phyloP scores from a whole-genome alignment of 2,113 vertebrate species.

The Lagenorhynchus albirostris region DNA sequence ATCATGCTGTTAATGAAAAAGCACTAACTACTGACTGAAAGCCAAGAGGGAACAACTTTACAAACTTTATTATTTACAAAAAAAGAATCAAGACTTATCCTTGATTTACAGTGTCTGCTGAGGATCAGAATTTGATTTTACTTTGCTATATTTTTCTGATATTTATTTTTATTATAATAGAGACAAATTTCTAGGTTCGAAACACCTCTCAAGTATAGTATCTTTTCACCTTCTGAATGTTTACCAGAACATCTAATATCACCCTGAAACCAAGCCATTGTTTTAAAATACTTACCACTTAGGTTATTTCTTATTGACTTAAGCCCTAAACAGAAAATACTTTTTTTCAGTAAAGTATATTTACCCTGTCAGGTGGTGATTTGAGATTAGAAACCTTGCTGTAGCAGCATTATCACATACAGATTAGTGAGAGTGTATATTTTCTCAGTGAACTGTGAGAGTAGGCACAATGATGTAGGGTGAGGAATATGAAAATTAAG shows the following conservation, averaged over 20 bases:
- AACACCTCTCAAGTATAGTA: neutral
- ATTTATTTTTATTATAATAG: neutral
- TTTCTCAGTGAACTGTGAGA: neutral
- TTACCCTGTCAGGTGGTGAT: neutral
- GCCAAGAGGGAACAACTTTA: neutral
- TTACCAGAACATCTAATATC: neutral
- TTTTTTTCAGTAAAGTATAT: neutral
- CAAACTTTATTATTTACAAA: neutral
- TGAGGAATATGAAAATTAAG: neutral
- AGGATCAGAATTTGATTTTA: slow-evolving; percentile 9
- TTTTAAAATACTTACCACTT: neutral
- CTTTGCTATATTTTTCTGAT: neutral
- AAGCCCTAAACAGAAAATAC: neutral
- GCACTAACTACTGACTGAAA: neutral
- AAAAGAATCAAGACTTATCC: neutral
- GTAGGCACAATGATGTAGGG: neutral
- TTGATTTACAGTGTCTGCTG: slow-evolving; percentile 1
- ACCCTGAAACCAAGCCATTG: neutral
- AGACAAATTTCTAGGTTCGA: neutral
- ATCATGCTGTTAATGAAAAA: neutral
- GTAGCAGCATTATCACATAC: neutral
- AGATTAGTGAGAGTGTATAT: neutral
- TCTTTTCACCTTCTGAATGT: neutral
- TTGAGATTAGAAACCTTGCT: neutral
- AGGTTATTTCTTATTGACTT: neutral